These are phyloP conservation scores for Cyanocitta stelleri DNA, from an alignment of 2,113 vertebrate species.

Conservation along the genomic window DNA sequence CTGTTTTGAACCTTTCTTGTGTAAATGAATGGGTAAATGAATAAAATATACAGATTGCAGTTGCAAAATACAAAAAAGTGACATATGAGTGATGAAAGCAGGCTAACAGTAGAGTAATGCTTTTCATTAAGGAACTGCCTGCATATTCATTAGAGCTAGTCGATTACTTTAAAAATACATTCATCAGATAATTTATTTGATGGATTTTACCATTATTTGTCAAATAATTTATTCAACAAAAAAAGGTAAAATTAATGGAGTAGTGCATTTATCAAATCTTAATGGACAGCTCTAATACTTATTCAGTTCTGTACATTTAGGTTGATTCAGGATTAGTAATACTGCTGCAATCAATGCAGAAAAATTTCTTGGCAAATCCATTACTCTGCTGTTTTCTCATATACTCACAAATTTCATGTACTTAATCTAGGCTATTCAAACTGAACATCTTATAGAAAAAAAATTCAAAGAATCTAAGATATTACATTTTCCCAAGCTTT, in stretches of 20 bases:
- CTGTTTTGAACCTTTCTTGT: constrained; percentile 9
- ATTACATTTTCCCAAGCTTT: neutral
- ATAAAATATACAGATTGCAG: constrained; percentile 52
- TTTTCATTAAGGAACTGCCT: constrained; percentile 53
- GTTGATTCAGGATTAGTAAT: constrained; percentile 32
- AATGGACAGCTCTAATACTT: constrained; percentile 8
- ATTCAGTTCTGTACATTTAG: constrained; percentile 11
- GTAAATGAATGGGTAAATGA: constrained; percentile 55
- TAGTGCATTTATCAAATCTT: constrained; percentile 29
- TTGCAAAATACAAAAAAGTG: constrained; percentile 41
- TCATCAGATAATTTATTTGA: constrained; percentile 57
- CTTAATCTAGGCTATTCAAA: neutral
- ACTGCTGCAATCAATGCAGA: constrained; percentile 31
- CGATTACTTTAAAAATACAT: constrained; percentile 47
- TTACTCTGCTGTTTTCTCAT: constrained; percentile 5
- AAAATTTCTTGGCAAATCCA: neutral
- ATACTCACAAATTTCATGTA: neutral
- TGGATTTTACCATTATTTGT: constrained; percentile 62
- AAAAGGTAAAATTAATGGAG: constrained; percentile 55
- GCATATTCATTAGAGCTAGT: constrained; percentile 53
- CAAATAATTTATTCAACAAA: constrained; percentile 62
- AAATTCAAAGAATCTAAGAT: neutral
- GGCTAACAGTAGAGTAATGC: constrained; percentile 49
- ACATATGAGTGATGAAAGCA: constrained; percentile 56
- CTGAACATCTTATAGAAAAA: neutral